These are phyloP conservation scores for Melospiza georgiana DNA, from an alignment of 2,113 vertebrate genomes.

Conservation along the genomic window DNA sequence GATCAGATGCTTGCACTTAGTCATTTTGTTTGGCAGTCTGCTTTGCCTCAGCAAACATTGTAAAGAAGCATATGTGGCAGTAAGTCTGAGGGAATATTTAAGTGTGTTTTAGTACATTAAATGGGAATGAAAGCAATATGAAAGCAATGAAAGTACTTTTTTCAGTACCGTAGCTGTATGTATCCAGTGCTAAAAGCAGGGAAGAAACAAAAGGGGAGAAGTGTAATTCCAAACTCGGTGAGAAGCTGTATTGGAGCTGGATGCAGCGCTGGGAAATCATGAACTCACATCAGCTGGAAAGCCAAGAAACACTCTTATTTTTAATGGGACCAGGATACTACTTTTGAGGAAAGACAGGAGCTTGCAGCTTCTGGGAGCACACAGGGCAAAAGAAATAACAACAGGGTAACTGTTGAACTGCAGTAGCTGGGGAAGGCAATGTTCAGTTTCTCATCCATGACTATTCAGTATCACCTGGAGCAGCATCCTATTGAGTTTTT, in stretches of 20 bases:
- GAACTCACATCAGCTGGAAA: background rate
- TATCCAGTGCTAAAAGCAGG: background rate
- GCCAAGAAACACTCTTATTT: background rate
- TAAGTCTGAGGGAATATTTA: background rate
- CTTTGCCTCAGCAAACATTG: background rate
- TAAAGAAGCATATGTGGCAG: background rate
- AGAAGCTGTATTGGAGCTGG: background rate
- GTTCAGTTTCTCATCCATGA: background rate
- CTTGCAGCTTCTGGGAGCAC: background rate
- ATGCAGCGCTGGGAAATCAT: background rate
- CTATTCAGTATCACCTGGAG: background rate
- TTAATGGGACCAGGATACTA: background rate
- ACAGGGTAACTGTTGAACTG: background rate
- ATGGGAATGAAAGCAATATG: background rate
- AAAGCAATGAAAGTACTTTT: background rate
- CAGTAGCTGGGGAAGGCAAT: background rate
- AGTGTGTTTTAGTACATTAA: background rate
- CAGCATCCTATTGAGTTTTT: background rate
- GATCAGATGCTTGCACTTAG: background rate
- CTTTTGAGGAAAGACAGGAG: background rate
- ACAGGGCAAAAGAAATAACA: background rate
- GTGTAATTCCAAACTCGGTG: background rate
- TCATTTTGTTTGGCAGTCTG: background rate
- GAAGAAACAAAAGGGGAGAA: background rate
- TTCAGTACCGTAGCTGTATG: background rate